Evolutionary conservation across 2,888 invertebrate species (phyloP).

Genomic region (Romanomermis culicivorax): DNA sequence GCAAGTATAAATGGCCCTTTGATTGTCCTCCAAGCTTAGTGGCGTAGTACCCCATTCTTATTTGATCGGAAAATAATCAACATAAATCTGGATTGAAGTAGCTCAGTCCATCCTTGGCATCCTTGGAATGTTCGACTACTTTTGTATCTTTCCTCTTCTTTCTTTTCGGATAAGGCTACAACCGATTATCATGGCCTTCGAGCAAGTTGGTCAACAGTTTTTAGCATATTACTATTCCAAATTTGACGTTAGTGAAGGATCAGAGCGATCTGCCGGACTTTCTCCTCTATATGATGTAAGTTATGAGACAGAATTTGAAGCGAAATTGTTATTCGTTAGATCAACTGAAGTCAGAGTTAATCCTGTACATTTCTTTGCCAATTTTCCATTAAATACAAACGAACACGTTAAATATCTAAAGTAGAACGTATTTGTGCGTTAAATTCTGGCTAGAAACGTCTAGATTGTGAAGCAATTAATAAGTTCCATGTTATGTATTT

Average conservation of each 20-base stretch:
- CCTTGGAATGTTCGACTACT: too few relatives aligned
- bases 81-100: too few relatives aligned
- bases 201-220: constrained; percentile 7
- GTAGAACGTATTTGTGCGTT: background rate
- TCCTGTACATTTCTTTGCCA: background rate
- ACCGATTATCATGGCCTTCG: background rate
- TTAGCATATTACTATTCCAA: constrained; percentile 8
- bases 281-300: constrained; percentile 8
- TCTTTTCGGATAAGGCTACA: too few relatives aligned
- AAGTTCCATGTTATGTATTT: too few relatives aligned
- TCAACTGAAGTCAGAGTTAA: background rate
- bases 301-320: background rate
- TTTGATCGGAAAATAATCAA: too few relatives aligned
- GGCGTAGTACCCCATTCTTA: too few relatives aligned
- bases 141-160: too few relatives aligned
- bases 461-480: too few relatives aligned
- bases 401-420: background rate
- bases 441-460: too few relatives aligned
- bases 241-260: constrained; percentile 5
- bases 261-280: background rate
- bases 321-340: background rate
- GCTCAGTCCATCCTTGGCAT: too few relatives aligned
- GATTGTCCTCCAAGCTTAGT: too few relatives aligned
- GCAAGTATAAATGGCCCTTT: too few relatives aligned
- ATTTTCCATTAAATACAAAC: background rate